phyloP scores from a whole-genome alignment of 2,797 vertebrate species.

The Dicrostonyx torquatus region DNA sequence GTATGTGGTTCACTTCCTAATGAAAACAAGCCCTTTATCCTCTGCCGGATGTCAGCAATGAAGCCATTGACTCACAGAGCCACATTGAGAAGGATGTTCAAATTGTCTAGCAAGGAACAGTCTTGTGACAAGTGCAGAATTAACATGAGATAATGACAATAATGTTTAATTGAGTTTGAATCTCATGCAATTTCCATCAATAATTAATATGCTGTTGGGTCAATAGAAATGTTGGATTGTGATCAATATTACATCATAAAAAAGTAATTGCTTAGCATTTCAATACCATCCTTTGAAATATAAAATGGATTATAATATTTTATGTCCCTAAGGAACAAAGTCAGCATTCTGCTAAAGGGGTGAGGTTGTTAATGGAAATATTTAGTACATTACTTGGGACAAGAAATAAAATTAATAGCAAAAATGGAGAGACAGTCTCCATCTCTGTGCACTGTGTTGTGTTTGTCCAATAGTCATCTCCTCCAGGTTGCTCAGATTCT shows the following conservation, averaged over 20 bases:
- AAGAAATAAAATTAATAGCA: background rate
- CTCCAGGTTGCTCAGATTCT: background rate
- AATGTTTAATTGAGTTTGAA: slow-evolving; percentile 57
- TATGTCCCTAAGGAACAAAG: slow-evolving; percentile 47
- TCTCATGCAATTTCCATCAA: slow-evolving; percentile 44
- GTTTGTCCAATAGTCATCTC: background rate
- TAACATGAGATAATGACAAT: background rate
- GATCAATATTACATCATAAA: slow-evolving; percentile 67
- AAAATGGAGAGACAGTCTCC: background rate
- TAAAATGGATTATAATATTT: slow-evolving; percentile 47
- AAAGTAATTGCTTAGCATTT: slow-evolving; percentile 65
- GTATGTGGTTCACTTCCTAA: background rate
- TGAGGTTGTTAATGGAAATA: background rate
- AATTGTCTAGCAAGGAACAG: background rate
- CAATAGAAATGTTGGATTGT: slow-evolving; percentile 34
- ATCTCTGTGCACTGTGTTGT: background rate
- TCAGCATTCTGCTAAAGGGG: slow-evolving; percentile 46
- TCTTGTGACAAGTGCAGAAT: background rate
- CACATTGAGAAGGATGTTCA: background rate
- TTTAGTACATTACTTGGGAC: background rate
- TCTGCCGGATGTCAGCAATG: background rate
- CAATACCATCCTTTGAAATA: slow-evolving; percentile 10
- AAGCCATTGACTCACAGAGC: background rate
- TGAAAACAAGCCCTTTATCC: background rate
- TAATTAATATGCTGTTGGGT: slow-evolving; percentile 57